Percentiles rank a stretch among this genome's conserved stretches.
phyloP scores from a whole-genome alignment of 1,140 invertebrate species.

The Trachymyrmex cornetzi region DNA sequence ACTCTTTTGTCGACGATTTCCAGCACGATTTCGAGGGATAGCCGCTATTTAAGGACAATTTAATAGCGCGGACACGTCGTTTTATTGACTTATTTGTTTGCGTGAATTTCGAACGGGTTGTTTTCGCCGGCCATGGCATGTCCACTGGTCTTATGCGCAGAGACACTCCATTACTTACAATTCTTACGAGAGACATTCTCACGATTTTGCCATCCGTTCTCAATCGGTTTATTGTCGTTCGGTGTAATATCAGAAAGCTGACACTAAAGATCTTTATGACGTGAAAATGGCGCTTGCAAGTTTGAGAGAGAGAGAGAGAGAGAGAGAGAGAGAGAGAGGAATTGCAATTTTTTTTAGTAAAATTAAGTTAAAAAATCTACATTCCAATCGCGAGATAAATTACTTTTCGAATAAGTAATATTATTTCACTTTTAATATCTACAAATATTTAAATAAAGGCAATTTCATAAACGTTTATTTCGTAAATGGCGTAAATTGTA shows the following conservation, averaged over 20 bases:
- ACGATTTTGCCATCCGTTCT: constrained; percentile 52
- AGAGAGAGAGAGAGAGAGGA: background rate
- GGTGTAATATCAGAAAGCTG: constrained; percentile 6
- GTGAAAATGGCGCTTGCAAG: background rate
- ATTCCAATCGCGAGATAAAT: background rate
- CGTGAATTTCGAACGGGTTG: constrained; percentile 78
- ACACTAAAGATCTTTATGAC: background rate
- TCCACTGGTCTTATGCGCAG: constrained; percentile 46
- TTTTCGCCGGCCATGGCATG: constrained; percentile 74
- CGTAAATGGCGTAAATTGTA: background rate
- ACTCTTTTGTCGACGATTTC: constrained; percentile 22
- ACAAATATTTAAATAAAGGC: background rate
- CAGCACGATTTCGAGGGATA: constrained; percentile 5
- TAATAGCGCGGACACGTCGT: constrained; percentile 76
- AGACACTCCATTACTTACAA: constrained; percentile 62
- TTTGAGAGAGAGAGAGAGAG: background rate
- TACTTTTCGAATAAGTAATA: background rate
- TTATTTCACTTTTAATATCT: background rate
- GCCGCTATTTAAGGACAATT: constrained; percentile 72
- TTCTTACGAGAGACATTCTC: constrained; percentile 41
- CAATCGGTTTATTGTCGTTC: constrained; percentile 27
- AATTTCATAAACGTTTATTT: background rate
- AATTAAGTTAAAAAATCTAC: background rate
- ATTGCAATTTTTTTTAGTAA: background rate
- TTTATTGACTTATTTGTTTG: constrained; percentile 84